Evolutionary conservation across 2,888 invertebrate genomes (phyloP), one percentile per base, ranked within the genome.

Genomic region (Cryptocheilus praepositus): DNA sequence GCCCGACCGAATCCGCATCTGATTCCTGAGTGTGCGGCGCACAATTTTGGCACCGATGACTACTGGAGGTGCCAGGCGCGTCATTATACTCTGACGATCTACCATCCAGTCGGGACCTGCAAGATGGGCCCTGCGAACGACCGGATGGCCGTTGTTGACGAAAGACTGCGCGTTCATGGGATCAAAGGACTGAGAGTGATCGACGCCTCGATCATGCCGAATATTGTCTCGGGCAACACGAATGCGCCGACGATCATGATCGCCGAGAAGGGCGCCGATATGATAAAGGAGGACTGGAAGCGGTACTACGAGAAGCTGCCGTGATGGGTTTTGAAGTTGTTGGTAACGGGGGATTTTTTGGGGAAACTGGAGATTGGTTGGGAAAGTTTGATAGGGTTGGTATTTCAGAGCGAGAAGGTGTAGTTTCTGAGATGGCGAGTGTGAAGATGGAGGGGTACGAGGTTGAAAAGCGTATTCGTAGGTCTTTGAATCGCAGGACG

Each of bases 191-290:
- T 96, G 5, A 90, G 96, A 36, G 94, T 96, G 0, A 92, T 95
- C 2, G 96, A 96, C 85, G 95, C 93, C 0, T 95, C 95, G 75
- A 91, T 96, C 19, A 96, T 96, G 94, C 96, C 96, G 0, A 91
- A 89, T 0, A 94, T 96, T 61, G 90, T 93, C 0, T 94, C 91
- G 43, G 96, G 95, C 0, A 95, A 96, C 83, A 96, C 95, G 0
- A 95, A 95, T 81, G 95, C 95, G 0, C 95, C 96, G 0, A 92
- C 92, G 0, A 93, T 95, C 53, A 96, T 96, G 96, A 93, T 96
- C 52, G 96, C 93, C 0, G 96, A 96, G 83, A 95, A 94, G 81
- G 95, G 93, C 0, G 91, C 95, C 0, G 95, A 96, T 81, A 92
- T 96, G 91, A 95, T 96, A 75, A 95, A 95, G 84, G 91, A 93